Evolutionary conservation across 92 coral and sea anemone genomes (phyloP), one percentile per base, ranked within the genome.

Genomic region (Heteractis magnifica): DNA sequence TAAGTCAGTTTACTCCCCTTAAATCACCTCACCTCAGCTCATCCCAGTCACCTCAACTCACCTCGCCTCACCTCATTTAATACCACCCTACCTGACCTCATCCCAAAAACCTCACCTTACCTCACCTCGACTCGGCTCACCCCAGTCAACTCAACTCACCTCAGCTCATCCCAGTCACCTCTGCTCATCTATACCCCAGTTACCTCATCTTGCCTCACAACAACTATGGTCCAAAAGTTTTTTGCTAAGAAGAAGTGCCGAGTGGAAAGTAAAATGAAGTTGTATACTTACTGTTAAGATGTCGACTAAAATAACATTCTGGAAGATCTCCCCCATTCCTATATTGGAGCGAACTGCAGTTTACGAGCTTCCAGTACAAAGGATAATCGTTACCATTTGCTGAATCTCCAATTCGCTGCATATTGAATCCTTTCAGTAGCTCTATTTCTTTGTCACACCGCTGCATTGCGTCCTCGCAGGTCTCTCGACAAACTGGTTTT

Each of bases 271-370:
- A 34, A 65, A 65, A 65, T n/a, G 20, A 6, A 3, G n/a, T 10
- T n/a, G 6, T 4, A 23, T 68, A 76, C 85, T 82, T 15, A 82
- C 85, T 71, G 71, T 82, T 82, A 14, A 82, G 49, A 20, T 82
- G 77, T 21, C 53, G n/a, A 10, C 44, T 51, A 16, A 65, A 82
- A 56, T 49, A 71, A 68, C 85, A 82, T 51, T 82, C 85, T 55
- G 85, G 85, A 19, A 16, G 21, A 49, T 72, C 79, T 23, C 85
- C 85, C 19, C 68, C 85, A 52, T 82, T 72, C 16, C 85, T 21
- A 21, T 58, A 55, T 49, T 72, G 16, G 8, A 71, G 41, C 10
- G 4, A 10, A 15, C 52, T 74, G 50, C 85, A 82, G 14, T 82
- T 82, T 15, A 71, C 34, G 21, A 82, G 10, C 4, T 60, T 19